Base-by-base conservation (phyloP, 1,140 invertebrate genomes). In the Drosophila santomea region DNA sequence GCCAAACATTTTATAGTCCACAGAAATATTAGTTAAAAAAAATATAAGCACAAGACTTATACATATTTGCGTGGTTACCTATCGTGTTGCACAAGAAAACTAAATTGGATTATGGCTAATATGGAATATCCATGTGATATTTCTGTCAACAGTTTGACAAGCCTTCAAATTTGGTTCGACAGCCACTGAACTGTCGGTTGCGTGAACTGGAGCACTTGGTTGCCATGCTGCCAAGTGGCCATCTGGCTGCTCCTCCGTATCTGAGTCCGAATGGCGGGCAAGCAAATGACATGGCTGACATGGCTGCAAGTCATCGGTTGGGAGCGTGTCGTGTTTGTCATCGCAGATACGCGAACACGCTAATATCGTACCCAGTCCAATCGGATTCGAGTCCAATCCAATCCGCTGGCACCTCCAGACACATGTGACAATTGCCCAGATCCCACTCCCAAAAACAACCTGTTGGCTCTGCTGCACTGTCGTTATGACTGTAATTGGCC, bases 401-500 rank as follows among this genome's bases (percentile, higher is more conserved):
- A 35, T 67, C 48, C 43, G 38, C 54, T 76, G 73, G 47, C 67
- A 66, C 35, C 45, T 43, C 38, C 39, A 23, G 78, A 74, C 77
- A 80, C 54, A 59, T 81, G 66, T 80, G 78, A 80, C 78, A 80
- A 75, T 77, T 77, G 79, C 61, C 57, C 61, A 74, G 58, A 69
- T 45, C 36, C 57, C 38, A 57, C 41, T 32, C 63, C 38, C 36
- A 43, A 32, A 43, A 36, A 39, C 67, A 71, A 55, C 39, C 50
- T 41, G 73, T 50, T 78, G 76, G 75, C 63, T 80, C 80, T 7
- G 41, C 4, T 25, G 4, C 25, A 4, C 25, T 83, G 84, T 88
- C 74, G 76, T 88, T 88, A 88, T 88, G 84, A 89, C 84, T 84
- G 75, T 88, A 88, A 88, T 88, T 86, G 84, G 83, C 72, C 47